Base-by-base conservation (phyloP, 1,140 invertebrate genomes). In the Drosophila bifasciata region DNA sequence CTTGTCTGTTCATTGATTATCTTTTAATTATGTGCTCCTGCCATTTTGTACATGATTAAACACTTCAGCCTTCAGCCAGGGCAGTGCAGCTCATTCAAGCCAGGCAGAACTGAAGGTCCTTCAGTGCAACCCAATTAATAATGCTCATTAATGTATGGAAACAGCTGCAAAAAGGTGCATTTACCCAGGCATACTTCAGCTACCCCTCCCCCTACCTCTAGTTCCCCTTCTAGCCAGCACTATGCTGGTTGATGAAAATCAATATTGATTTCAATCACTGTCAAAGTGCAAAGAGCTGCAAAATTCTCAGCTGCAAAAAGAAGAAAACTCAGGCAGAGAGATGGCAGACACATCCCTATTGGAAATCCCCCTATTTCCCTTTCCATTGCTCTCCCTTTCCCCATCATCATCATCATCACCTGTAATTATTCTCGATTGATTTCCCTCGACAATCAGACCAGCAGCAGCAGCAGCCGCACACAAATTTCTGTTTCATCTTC, bases 341-440 rank as follows among this genome's bases (percentile, higher is more conserved):
- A 17, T n/a, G 41, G 21, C 57, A 23, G 43, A 32, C 32, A 36
- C 50, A 52, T 51, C 36, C 23, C 36, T 15, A 40, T 32, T n/a
- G n/a, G n/a, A n/a, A n/a, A n/a, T n/a, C 2, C 4, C 15, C 23
- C 6, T 25, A 5, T 6, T 39, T 32, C n/a, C n/a, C 23, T 25
- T 19, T 13, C 4, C 4, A 13, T 13, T 1, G 0, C 32, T 11
- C 28, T 9, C 36, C 17, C n/a, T 19, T 9, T 28, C 57, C 51
- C 55, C 60, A 48, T 71, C 68, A 52, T 56, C 76, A 69, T 51
- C 60, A 48, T 71, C 68, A 52, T 56, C 76, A 69, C 62, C 80
- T 76, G 80, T 60, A 66, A 85, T 85, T 85, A 85, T 85, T 60
- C 80, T 52, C 59, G 66, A 79, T 79, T 84, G 79, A 84, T 84